Conservation (phyloP, 2,797 vertebrate genomes). For the Acanthurus leucopareius region DNA sequence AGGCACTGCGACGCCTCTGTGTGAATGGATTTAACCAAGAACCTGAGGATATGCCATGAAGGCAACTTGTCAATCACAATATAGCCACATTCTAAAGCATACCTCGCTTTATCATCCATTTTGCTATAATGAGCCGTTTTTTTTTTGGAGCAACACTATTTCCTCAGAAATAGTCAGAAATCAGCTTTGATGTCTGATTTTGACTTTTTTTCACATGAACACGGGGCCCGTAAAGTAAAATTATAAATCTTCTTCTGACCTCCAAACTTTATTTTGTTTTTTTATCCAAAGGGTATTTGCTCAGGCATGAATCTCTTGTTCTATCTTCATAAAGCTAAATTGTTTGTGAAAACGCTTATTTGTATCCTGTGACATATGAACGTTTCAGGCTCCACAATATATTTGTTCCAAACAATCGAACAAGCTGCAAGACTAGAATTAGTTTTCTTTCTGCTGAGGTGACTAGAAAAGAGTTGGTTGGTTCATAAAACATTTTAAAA, state of each 20-base stretch:
- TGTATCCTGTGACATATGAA: slow-evolving; percentile 36
- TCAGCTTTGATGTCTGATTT: too few relatives aligned
- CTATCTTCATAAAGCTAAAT: slow-evolving; percentile 40
- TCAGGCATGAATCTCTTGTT: not conserved
- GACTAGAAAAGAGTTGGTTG: not conserved
- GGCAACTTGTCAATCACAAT: too few relatives aligned
- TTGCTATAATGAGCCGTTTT: too few relatives aligned
- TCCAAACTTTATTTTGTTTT: not conserved
- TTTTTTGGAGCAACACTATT: too few relatives aligned
- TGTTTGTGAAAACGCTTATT: slow-evolving; percentile 31
- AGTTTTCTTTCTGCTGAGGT: slow-evolving; percentile 4
- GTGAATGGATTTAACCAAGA: too few relatives aligned
- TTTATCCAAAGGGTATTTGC: not conserved
- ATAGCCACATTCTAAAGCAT: too few relatives aligned
- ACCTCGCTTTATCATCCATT: too few relatives aligned
- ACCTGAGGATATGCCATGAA: too few relatives aligned
- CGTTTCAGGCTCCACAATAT: slow-evolving; percentile 1
- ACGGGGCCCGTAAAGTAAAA: not conserved
- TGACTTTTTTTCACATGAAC: too few relatives aligned
- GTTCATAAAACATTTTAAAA: slow-evolving; percentile 7
- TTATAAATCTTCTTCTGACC: not conserved
- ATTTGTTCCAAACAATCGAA: slow-evolving; percentile 52
- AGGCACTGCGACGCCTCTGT: too few relatives aligned
- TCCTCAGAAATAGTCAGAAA: too few relatives aligned
- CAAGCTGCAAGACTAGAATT: slow-evolving; percentile 5